phyloP scores from a whole-genome alignment of 2,797 vertebrate genomes.

The Etheostoma perlongum region DNA sequence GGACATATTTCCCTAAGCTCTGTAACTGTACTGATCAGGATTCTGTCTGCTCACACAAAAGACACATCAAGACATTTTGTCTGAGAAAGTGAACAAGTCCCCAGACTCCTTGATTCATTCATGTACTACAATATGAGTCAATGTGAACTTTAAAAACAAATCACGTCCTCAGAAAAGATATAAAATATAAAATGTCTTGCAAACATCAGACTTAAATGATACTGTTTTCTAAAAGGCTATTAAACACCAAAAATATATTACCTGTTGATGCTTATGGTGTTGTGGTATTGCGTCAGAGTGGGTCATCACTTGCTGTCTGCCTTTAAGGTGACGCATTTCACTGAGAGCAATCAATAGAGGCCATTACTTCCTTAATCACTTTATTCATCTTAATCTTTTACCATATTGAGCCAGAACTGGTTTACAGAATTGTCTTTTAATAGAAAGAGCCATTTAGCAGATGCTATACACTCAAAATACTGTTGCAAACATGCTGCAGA shows the following conservation, averaged over 20 bases:
- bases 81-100: slow-evolving; percentile 29
- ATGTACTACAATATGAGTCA: not conserved
- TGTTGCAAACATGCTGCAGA: not conserved
- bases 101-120: slow-evolving; percentile 7
- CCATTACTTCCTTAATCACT: slow-evolving; percentile 14
- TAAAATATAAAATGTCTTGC: slow-evolving; percentile 1
- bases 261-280: slow-evolving; percentile 36
- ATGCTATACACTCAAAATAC: not conserved
- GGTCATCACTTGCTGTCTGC: slow-evolving; percentile 49
- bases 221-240: slow-evolving; percentile 6
- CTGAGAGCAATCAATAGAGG: slow-evolving; percentile 30
- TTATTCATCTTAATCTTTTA: slow-evolving; percentile 28
- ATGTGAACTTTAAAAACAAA: slow-evolving; percentile 9
- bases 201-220: slow-evolving; percentile 6
- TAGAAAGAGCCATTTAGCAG: not conserved
- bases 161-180: slow-evolving; percentile 1
- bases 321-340: slow-evolving; percentile 41
- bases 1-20: slow-evolving; percentile 17
- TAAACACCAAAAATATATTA: not conserved
- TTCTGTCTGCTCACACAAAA: slow-evolving; percentile 38
- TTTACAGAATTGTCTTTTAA: slow-evolving; percentile 4
- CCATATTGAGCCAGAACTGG: not conserved
- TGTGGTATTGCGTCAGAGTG: slow-evolving; percentile 37
- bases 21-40: slow-evolving; percentile 30
- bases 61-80: slow-evolving; percentile 23